Conservation (phyloP, 2,888 invertebrate genomes). For the Leucophenga maculata region DNA sequence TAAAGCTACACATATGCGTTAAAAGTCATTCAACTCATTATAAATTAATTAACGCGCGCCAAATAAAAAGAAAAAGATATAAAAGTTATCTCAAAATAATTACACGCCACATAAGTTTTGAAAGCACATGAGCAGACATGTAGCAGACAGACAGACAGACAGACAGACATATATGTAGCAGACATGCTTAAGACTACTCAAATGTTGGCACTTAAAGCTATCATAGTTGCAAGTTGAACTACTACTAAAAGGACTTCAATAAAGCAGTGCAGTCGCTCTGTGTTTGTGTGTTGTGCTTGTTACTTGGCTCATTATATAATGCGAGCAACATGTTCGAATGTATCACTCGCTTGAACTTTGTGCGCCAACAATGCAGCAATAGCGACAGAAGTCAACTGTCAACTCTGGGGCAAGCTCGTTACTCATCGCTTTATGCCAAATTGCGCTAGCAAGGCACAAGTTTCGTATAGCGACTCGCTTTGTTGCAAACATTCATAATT, state of each 20-base stretch:
- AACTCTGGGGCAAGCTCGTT: conserved; percentile 8
- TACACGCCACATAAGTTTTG: conserved; percentile 5
- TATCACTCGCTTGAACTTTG: background rate
- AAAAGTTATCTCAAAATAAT: conserved; percentile 5
- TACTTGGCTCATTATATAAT: background rate
- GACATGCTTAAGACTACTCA: background rate
- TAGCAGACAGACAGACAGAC: no score
- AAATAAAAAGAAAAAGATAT: background rate
- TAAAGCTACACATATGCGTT: no score
- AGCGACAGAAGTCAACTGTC: conserved; percentile 14
- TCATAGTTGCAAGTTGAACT: background rate
- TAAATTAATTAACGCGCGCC: conserved; percentile 1
- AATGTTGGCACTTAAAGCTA: background rate
- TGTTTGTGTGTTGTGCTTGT: no score
- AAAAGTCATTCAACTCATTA: conserved; percentile 2
- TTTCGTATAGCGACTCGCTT: conserved; percentile 3
- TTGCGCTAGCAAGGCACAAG: background rate
- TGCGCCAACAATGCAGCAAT: background rate
- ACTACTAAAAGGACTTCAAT: no score
- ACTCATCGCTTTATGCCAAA: background rate
- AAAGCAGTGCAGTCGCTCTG: no score
- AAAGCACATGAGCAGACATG: background rate
- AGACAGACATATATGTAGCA: background rate
- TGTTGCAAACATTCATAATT: background rate
- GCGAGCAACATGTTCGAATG: no score